phyloP scores from a whole-genome alignment of 2,797 vertebrate genomes.

The Iguana delicatissima region DNA sequence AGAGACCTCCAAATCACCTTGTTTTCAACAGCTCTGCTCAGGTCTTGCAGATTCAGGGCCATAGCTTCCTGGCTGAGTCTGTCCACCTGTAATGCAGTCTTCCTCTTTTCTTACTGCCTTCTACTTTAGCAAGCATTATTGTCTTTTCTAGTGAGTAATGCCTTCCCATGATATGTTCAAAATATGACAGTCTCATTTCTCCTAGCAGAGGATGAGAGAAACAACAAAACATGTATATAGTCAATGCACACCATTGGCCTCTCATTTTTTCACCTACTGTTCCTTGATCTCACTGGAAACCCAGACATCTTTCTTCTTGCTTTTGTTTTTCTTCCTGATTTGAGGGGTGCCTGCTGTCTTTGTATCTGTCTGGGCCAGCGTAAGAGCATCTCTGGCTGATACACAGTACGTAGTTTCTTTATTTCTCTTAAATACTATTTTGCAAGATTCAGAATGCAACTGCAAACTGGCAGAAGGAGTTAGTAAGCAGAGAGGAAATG shows the following conservation, averaged over 20 bases:
- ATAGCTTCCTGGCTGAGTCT: no score
- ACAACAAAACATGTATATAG: not conserved
- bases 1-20: no score
- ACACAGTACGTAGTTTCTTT: slow-evolving; percentile 87
- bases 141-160: no score
- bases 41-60: no score
- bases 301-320: slow-evolving; percentile 31
- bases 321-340: not conserved
- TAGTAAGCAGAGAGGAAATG: not conserved
- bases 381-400: slow-evolving; percentile 90
- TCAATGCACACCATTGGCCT: not conserved
- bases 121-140: no score
- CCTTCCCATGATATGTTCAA: no score
- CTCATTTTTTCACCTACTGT: not conserved
- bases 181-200: not conserved
- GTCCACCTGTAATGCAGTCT: no score
- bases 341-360: slow-evolving; percentile 91
- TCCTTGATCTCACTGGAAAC: slow-evolving; percentile 8
- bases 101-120: no score
- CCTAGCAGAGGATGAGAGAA: not conserved
- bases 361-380: slow-evolving; percentile 91
- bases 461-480: not conserved
- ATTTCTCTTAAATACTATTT: not conserved
- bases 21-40: no score
- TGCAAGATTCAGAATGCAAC: not conserved